Percentiles rank a stretch among this genome's conserved stretches.
phyloP scores from a whole-genome alignment of 2,113 vertebrate species.

The Malurus elegans region DNA sequence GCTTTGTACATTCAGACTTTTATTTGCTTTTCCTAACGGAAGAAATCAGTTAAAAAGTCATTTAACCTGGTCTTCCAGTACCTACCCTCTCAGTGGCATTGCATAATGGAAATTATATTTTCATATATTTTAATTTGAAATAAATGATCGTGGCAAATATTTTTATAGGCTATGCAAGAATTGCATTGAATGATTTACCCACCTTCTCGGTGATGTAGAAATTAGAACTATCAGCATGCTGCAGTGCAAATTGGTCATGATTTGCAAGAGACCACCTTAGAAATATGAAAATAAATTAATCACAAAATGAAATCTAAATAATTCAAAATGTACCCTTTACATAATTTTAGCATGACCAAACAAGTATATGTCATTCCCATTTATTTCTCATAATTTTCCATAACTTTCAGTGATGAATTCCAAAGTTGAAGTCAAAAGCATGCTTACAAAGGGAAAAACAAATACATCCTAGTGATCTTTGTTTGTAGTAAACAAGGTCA shows the following conservation, averaged over 20 bases:
- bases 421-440: neutral
- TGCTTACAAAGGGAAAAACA: neutral
- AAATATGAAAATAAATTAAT: constrained; percentile 45
- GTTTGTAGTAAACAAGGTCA: neutral
- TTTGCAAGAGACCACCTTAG: constrained; percentile 91
- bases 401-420: neutral
- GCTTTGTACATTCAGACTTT: neutral
- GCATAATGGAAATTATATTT: neutral
- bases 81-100: neutral
- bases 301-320: neutral
- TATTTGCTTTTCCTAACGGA: neutral
- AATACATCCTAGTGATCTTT: neutral
- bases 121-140: neutral
- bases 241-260: constrained; percentile 90
- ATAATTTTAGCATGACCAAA: neutral
- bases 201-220: constrained; percentile 99
- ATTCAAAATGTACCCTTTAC: neutral
- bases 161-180: neutral
- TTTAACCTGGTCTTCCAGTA: neutral
- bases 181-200: neutral
- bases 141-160: neutral
- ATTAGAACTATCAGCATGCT: constrained; percentile 90
- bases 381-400: neutral
- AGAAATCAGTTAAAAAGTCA: neutral
- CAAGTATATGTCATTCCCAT: neutral